Conservation (phyloP, 2,888 invertebrate species). For the Macropis europaea region DNA sequence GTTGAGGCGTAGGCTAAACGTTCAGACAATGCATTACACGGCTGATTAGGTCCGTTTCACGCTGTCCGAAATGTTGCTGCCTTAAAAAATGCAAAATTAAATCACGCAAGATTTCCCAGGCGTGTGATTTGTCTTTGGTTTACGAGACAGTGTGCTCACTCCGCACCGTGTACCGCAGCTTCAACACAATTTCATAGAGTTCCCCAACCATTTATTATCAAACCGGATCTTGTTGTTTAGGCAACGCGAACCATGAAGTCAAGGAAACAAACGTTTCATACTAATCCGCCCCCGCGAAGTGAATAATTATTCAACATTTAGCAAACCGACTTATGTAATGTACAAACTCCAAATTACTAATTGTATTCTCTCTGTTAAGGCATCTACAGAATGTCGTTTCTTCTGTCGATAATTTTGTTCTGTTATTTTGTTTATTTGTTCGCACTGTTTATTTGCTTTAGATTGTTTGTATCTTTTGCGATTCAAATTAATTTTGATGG, state of each 20-base stretch:
- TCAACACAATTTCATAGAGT: background rate
- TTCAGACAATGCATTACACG: background rate
- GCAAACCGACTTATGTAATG: no score
- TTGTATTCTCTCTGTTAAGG: no score
- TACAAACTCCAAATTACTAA: no score
- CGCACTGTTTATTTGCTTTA: no score
- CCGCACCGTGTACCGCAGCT: background rate
- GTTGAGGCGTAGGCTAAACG: background rate
- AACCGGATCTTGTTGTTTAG: background rate
- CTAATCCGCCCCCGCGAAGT: background rate
- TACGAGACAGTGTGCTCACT: constrained; percentile 2
- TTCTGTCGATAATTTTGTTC: no score
- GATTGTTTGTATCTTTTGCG: no score
- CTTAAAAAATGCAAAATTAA: constrained; percentile 29
- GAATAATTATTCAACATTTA: no score
- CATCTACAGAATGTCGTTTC: no score
- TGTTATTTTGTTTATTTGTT: no score
- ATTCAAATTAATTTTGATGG: no score
- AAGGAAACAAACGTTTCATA: background rate
- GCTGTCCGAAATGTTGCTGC: background rate
- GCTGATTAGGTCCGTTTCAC: background rate
- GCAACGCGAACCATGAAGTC: background rate
- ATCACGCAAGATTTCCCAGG: constrained; percentile 41
- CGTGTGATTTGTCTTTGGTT: constrained; percentile 23
- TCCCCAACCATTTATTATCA: constrained; percentile 11